Base-by-base conservation (phyloP, 2,113 vertebrate species). In the Gobio gobio region DNA sequence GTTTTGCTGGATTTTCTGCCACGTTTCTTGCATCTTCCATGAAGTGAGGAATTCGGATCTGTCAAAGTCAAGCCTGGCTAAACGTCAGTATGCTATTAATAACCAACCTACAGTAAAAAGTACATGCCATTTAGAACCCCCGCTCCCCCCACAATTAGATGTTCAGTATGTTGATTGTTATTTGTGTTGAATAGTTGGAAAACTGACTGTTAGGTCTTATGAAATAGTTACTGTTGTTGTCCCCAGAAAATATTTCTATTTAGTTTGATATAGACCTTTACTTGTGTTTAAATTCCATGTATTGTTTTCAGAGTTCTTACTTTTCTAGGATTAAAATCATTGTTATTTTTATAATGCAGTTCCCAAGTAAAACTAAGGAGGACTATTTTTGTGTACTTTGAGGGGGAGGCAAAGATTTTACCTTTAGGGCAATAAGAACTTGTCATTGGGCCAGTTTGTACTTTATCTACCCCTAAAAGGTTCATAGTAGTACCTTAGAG, bases 1-100 rank as follows among this genome's bases (percentile, higher is more conserved):
- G 64, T 72, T 78, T n/a, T 54, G 58, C 13, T 49, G 22, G 54
- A 20, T 79, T 78, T 59, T 78, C 29, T 51, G 40, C 26, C 74
- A 70, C n/a, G 24, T 45, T 72, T 78, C 59, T 40, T 22, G n/a
- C 56, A 1, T 76, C 18, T n/a, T 45, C 90, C 70, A 22, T 24
- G 40, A 54, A 20, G 36, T 54, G 4, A 36, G 16, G 78, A 33
- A 24, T 59, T 56, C 9, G 2, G 40, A 59, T 58, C 24, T 47
- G 7, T 78, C 14, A 22, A 43, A 63, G 36, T 61, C 54, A 51
- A 72, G 61, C 33, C 14, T 73, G 33, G 33, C 36, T 10, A 45
- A 63, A 26, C 58, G 1, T n/a, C 18, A 26, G 22, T 47, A 73
- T 24, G 54, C 22, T 73, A 73, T 12, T 72, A 72, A 72, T 73